Conservation (phyloP, 2,888 invertebrate species). For the Rhagonycha lutea region DNA sequence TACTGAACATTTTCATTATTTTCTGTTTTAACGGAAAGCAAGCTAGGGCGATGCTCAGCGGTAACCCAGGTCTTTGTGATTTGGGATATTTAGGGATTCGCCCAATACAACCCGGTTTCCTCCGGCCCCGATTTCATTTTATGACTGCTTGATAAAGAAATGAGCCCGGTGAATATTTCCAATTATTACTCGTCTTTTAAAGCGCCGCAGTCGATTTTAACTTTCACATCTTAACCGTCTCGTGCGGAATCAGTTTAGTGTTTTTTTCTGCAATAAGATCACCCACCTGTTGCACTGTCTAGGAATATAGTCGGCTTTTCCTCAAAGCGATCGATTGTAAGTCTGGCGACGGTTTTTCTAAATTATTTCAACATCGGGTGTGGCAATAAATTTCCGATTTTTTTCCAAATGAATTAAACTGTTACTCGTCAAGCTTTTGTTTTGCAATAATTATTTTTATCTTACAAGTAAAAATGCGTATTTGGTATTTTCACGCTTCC, state of each 20-base stretch:
- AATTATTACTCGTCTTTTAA: neutral
- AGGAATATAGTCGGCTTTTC: neutral
- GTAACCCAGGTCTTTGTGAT: too few species aligned
- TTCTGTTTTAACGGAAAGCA: too few species aligned
- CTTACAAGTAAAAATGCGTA: neutral
- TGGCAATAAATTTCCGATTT: neutral
- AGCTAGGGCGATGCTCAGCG: too few species aligned
- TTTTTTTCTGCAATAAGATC: neutral
- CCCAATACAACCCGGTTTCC: too few species aligned
- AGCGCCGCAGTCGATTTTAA: neutral
- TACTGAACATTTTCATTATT: too few species aligned
- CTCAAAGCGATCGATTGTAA: conserved; percentile 18
- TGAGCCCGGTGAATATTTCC: neutral
- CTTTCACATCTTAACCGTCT: too few species aligned
- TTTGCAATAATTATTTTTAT: neutral
- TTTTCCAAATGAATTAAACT: neutral
- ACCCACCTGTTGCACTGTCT: neutral
- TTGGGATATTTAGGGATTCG: too few species aligned
- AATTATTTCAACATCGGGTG: conserved; percentile 7
- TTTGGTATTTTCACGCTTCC: neutral
- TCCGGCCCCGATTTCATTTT: neutral
- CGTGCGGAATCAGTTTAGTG: neutral
- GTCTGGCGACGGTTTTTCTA: conserved; percentile 21
- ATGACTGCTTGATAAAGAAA: neutral
- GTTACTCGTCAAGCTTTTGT: too few species aligned